Evolutionary conservation across 2,113 vertebrate species (phyloP), one percentile per base, ranked within the genome.

Genomic region (Acanthisitta chloris): DNA sequence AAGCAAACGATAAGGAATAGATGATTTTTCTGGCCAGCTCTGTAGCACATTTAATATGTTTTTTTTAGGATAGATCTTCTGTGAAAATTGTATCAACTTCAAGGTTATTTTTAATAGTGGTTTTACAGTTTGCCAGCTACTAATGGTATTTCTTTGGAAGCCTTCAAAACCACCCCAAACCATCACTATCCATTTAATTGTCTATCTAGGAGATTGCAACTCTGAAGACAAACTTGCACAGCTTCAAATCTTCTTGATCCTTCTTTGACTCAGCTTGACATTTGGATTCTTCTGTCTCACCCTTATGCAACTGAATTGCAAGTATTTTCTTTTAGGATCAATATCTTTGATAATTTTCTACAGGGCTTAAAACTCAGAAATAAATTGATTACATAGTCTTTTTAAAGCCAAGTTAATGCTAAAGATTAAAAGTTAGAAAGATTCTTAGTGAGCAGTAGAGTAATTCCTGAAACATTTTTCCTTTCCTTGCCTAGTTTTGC

Each of bases 101-200:
- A 77, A 26, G 46, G 65, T 88, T 96, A 69, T 80, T 97, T 94
- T 96, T 92, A 92, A 92, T 72, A 67, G 72, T 93, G 58, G 10
- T 83, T 97, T 97, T 96, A 87, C 26, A 67, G 86, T 97, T 97
- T 97, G 94, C 84, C 96, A 96, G 67, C 94, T 97, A 90, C 91
- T 97, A 96, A 95, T 86, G 88, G 79, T 65, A 93, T 91, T 94
- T 72, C 65, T 80, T 76, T 87, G 28, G 82, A 96, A 97, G 82
- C 64, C 97, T 97, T 82, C 88, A 92, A 96, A 97, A 77, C 93
- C 82, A 95, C 77, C 77, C 79, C 85, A 96, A 97, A 94, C 73
- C 72, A 95, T 80, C 74, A 94, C 87, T 97, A 19, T 88, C 94
- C 87, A 79, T 97, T 96, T 97, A 96, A 97, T 92, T 93, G 88